phyloP scores from a whole-genome alignment of 2,888 invertebrate species.

The Timema podura region DNA sequence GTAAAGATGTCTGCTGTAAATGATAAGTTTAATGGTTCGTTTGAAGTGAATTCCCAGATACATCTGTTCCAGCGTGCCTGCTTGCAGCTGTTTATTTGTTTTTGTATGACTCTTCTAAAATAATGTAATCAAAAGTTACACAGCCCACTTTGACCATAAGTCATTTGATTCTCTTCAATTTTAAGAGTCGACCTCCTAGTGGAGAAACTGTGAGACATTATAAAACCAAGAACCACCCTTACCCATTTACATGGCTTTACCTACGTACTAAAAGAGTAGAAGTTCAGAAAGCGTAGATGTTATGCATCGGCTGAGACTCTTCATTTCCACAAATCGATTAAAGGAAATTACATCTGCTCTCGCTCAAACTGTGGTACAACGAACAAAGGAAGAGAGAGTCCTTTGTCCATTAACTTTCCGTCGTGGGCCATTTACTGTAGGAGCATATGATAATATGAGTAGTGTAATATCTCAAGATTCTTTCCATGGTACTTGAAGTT shows the following conservation, averaged over 20 bases:
- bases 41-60: background rate
- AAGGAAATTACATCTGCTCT: background rate
- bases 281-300: background rate
- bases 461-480: background rate
- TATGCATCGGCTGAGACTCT: background rate
- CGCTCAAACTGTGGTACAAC: background rate
- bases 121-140: too few relatives aligned
- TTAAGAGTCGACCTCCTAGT: too few relatives aligned
- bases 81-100: background rate
- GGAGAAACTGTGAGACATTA: background rate
- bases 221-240: background rate
- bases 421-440: slow-evolving; percentile 1
- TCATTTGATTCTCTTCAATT: too few relatives aligned
- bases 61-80: slow-evolving; percentile 1
- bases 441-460: background rate
- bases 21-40: background rate
- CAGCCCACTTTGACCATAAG: too few relatives aligned
- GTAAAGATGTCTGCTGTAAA: background rate
- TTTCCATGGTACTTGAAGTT: background rate
- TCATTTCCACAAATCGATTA: background rate
- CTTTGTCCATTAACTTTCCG: slow-evolving; percentile 4
- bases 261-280: background rate
- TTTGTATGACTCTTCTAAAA: background rate
- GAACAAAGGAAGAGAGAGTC: background rate
- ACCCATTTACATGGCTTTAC: slow-evolving; percentile 4